Evolutionary conservation across 2,797 vertebrate species (phyloP).

Genomic region (Phrynocephalus guinanensis): DNA sequence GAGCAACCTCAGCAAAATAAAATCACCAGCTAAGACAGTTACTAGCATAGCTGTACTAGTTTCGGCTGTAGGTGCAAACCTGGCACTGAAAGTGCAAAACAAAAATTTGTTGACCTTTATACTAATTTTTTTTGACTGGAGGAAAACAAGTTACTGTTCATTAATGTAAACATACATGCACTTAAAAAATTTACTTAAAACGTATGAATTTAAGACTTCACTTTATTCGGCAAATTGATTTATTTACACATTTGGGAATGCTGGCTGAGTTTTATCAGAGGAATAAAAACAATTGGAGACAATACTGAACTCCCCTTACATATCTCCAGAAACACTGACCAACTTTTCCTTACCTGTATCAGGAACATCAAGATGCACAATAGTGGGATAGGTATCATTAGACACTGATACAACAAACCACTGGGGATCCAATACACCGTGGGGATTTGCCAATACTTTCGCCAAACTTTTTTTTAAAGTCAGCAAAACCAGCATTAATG

Average conservation of each 20-base stretch:
- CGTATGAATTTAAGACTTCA: constrained; percentile 89
- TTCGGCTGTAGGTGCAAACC: constrained; percentile 65
- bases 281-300: constrained; percentile 81
- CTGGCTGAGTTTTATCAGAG: constrained; percentile 80
- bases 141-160: constrained; percentile 68
- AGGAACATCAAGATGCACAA: constrained; percentile 82
- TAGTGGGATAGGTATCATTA: constrained; percentile 76
- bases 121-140: too few relatives aligned
- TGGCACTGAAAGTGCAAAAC: constrained; percentile 70
- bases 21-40: constrained; percentile 66
- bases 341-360: constrained; percentile 92
- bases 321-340: constrained; percentile 73
- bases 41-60: constrained; percentile 67
- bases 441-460: constrained; percentile 75
- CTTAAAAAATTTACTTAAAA: constrained; percentile 82
- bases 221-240: constrained; percentile 95
- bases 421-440: constrained; percentile 78
- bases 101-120: constrained; percentile 57
- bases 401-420: constrained; percentile 81
- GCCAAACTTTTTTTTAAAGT: constrained; percentile 77
- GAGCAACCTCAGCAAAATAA: constrained; percentile 67
- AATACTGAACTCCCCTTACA: constrained; percentile 75
- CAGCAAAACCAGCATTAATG: constrained; percentile 79
- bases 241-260: constrained; percentile 87
- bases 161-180: constrained; percentile 73